Evolutionary conservation across 2,797 vertebrate species (phyloP), one percentile per base, ranked within the genome.

Genomic region (Lacerta agilis): DNA sequence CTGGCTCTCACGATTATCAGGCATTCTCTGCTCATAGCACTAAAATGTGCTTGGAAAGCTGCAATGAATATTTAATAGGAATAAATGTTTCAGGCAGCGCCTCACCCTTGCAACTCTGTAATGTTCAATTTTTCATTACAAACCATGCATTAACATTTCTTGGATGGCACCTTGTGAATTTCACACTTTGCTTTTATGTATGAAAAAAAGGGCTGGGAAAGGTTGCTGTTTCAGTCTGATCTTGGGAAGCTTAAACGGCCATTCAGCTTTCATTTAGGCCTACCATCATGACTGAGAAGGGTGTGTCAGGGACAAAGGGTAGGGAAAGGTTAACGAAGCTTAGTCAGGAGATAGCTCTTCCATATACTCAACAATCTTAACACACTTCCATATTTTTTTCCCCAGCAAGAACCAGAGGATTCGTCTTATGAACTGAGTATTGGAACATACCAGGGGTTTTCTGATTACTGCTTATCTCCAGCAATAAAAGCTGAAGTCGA

Each of bases 401-500:
- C 81, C 41, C 64, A 89, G 88, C 88, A 89, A 89, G 88, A 89
- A 77, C 83, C 83, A 69, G 79, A 89, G 18, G 88, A 89, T 4
- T 86, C 78, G 23, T 89, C 72, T n/a, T 82, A 80, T 73, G 83
- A 81, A 76, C 33, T 89, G 45, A 86, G 78, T 86, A 89, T 89
- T 77, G 88, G 88, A 58, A 82, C 79, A 76, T 76, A 71, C 43
- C 79, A 85, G 72, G 58, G 64, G 15, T 89, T 89, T 86, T 41
- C 88, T 33, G 72, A 86, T 67, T 89, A 76, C 79, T 89, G 71
- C 61, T 85, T 89, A 55, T 82, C 83, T 86, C 75, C 88, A 9
- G 55, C 83, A 69, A 86, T 89, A 81, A 89, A 89, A 89, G 9
- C 83, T 76, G 88, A 89, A 89, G n/a, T 89, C 3, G 88, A 89